phyloP scores from a whole-genome alignment of 2,797 vertebrate species.

The Brotula barbata region DNA sequence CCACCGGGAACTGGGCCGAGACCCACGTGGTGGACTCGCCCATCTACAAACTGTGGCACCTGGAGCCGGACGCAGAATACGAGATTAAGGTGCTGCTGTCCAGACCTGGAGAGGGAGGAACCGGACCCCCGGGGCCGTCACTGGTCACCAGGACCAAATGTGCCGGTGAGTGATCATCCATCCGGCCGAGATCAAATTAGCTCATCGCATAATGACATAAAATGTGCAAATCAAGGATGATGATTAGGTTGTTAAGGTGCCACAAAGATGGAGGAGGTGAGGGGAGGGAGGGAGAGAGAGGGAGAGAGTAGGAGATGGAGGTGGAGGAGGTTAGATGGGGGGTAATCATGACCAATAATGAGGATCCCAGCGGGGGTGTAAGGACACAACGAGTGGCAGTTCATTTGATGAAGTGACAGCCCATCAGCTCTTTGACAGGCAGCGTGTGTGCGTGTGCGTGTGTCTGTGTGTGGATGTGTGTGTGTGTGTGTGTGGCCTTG shows the following conservation, averaged over 20 bases:
- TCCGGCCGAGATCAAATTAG: too few relatives aligned
- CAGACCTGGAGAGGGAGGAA: constrained; percentile 92
- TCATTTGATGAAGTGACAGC: constrained; percentile 71
- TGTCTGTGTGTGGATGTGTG: constrained; percentile 2
- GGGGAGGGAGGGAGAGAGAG: constrained; percentile 9
- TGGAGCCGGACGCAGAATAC: constrained; percentile 96
- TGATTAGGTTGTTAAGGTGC: constrained; percentile 63
- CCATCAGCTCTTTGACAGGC: constrained; percentile 53
- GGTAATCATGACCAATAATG: constrained; percentile 67
- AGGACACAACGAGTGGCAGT: constrained; percentile 58
- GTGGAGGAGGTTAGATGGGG: constrained; percentile 43
- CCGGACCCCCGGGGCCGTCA: constrained; percentile 89
- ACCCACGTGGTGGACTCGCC: constrained; percentile 93
- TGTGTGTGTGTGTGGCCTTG: neutral
- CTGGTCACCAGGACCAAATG: constrained; percentile 95
- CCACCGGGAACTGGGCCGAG: constrained; percentile 94
- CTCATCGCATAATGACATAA: too few relatives aligned
- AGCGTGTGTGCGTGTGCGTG: constrained; percentile 15
- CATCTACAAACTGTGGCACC: constrained; percentile 95
- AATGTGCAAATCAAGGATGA: constrained; percentile 57
- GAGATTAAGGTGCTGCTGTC: constrained; percentile 95
- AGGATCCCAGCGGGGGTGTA: constrained; percentile 62
- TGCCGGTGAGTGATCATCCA: constrained; percentile 89
- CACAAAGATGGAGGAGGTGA: too few relatives aligned
- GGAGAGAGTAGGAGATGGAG: neutral